Evolutionary conservation across 2,888 invertebrate genomes (phyloP).

Genomic region (Dione vanillae): DNA sequence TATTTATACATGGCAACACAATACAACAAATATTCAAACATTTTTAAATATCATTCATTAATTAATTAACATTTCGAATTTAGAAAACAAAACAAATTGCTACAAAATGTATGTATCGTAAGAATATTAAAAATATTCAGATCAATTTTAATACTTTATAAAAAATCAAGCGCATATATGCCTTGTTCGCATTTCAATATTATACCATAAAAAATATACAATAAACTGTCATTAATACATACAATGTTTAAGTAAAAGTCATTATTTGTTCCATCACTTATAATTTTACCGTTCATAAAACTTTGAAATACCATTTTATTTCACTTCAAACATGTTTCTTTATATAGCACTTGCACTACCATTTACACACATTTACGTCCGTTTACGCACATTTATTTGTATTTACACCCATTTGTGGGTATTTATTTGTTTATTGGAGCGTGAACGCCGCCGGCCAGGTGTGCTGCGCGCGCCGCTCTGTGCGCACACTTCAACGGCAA

Average conservation of each 20-base stretch:
- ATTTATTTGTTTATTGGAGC: conserved; percentile 44
- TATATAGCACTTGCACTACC: conserved; percentile 6
- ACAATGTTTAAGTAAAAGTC: not conserved
- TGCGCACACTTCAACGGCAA: conserved; percentile 93
- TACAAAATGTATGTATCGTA: not conserved
- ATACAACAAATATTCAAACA: conserved; percentile 17
- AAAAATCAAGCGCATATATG: conserved; percentile 11
- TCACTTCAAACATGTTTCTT: not conserved
- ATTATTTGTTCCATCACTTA: not conserved
- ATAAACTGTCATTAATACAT: conserved; percentile 2
- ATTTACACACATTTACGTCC: not conserved
- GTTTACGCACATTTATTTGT: not conserved
- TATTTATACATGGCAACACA: conserved; percentile 4
- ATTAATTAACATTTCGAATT: not conserved
- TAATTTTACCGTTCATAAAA: not conserved
- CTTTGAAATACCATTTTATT: not conserved
- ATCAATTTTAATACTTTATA: conserved; percentile 3
- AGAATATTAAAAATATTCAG: not conserved
- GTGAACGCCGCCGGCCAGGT: conserved; percentile 93
- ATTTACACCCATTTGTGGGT: not conserved
- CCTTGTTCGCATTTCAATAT: conserved; percentile 15
- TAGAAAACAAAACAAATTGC: not conserved
- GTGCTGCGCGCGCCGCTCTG: conserved; percentile 91
- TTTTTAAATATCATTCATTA: conserved; percentile 6
- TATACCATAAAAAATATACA: conserved; percentile 18